Evolutionary conservation across 2,888 invertebrate species (phyloP), one percentile per base, ranked within the genome.

Genomic region (Xylota segnis): DNA sequence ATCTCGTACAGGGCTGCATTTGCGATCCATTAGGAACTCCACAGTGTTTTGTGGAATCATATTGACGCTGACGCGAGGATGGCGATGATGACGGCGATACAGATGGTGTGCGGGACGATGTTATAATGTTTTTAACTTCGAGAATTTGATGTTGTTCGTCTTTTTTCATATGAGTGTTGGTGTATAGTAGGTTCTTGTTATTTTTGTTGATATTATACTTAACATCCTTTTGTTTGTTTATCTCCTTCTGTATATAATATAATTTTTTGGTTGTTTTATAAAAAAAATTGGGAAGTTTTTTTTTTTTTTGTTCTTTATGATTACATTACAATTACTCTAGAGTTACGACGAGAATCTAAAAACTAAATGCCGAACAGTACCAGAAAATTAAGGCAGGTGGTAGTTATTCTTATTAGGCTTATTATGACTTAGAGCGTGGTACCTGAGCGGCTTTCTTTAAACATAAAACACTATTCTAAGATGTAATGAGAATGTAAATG

Each of bases 21-120:
- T 94, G 95, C 87, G 95, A 96, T 61, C 54, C 94, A 71, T 94
- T 95, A 88, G 94, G 92, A 14, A 97, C 97, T 2, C 97, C 97
- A 91, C 97, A 97, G 90, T 97, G 97, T 88, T 95, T 95, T 90
- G 97, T 95, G 16, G 97, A 95, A 91, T 97, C 96, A 92, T 96
- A 97, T 90, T 96, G 96, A 82, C 96, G 83, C 29, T 52, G 27
- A 59, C 65, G 68, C n/a, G 45, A 23, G 34, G 81, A 77, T 12
- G 82, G 54, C 14, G 78, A 63, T 12, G 66, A 34, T 5, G 63
- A 56, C 27, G 65, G 16, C 29, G 77, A 52, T 58, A 68, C 23
- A 58, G 27, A 14, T 54, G 68, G 29, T 27, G 40, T 29, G 5
- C 29, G 52, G 5, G 66, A 34, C 29, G 34, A 34, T 10, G 34